A percentile compares a stretch with the other conserved stretches of the same genome.
These are phyloP conservation scores for Rhodophaea formosa DNA, from an alignment of 2,888 invertebrate genomes.

Conservation along the genomic window DNA sequence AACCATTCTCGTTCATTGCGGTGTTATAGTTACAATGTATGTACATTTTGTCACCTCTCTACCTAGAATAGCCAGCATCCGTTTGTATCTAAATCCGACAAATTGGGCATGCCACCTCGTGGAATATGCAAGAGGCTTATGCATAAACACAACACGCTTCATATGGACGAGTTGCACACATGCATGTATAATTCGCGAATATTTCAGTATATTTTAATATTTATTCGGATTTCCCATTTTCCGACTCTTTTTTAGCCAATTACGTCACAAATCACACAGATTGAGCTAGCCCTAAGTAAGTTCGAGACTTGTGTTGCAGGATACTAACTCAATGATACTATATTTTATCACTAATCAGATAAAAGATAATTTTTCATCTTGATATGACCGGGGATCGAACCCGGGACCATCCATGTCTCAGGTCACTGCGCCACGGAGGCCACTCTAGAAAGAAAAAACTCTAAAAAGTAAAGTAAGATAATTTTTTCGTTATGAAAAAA, in stretches of 20 bases:
- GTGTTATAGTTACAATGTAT: too few relatives aligned
- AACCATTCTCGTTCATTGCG: not conserved
- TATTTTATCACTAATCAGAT: too few relatives aligned
- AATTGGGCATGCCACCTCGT: conserved; percentile 10
- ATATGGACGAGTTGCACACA: not conserved
- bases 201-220: conserved; percentile 9
- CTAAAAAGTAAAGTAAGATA: too few relatives aligned
- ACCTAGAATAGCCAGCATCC: not conserved
- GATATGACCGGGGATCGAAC: too few relatives aligned
- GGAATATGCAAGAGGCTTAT: conserved; percentile 14
- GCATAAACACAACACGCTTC: conserved; percentile 9
- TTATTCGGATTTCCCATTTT: not conserved
- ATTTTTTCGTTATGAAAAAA: too few relatives aligned
- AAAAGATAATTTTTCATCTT: too few relatives aligned
- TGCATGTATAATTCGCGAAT: conserved; percentile 12
- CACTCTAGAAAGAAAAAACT: too few relatives aligned
- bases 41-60: not conserved
- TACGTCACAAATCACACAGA: not conserved
- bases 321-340: too few relatives aligned
- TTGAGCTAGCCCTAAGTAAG: too few relatives aligned
- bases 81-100: not conserved
- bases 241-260: not conserved
- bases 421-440: too few relatives aligned
- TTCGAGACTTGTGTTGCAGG: too few relatives aligned
- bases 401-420: too few relatives aligned